Evolutionary conservation across 2,888 invertebrate genomes (phyloP).

Genomic region (Galeruca laticollis): DNA sequence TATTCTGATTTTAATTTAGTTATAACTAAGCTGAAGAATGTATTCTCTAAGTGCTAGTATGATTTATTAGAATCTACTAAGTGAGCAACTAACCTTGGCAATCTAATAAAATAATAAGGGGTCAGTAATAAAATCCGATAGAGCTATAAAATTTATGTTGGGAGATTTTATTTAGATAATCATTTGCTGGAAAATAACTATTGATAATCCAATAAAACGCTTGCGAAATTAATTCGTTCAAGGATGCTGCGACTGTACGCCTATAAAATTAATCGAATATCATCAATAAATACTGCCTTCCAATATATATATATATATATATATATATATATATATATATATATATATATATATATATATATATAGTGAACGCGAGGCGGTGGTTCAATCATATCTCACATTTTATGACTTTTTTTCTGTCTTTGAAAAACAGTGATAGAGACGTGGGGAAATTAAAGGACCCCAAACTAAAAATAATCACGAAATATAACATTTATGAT

Average conservation of each 20-base stretch:
- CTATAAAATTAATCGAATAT: slow-evolving; percentile 35
- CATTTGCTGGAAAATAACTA: slow-evolving; percentile 19
- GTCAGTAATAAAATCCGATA: slow-evolving; percentile 2
- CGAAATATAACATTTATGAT: background rate
- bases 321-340: no score
- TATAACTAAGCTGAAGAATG: no score
- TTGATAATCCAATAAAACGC: slow-evolving; percentile 21
- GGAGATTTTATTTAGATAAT: slow-evolving; percentile 17
- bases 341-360: no score
- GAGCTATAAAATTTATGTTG: slow-evolving; percentile 13
- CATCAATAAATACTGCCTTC: slow-evolving; percentile 28
- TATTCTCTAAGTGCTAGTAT: no score
- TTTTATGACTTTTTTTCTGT: slow-evolving; percentile 26
- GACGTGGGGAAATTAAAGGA: background rate
- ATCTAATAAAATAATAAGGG: background rate
- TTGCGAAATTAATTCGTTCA: slow-evolving; percentile 25
- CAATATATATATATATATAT: no score
- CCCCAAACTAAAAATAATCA: background rate
- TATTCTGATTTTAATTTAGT: no score
- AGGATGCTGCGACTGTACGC: slow-evolving; percentile 31
- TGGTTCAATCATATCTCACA: slow-evolving; percentile 29
- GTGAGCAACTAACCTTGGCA: background rate
- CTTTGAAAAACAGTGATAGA: slow-evolving; percentile 1
- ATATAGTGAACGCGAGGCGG: slow-evolving; percentile 16
- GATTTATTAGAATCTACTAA: no score